Evolutionary conservation across 2,113 vertebrate genomes (phyloP), one percentile per base, ranked within the genome.

Genomic region (Micronycteris hirsuta): DNA sequence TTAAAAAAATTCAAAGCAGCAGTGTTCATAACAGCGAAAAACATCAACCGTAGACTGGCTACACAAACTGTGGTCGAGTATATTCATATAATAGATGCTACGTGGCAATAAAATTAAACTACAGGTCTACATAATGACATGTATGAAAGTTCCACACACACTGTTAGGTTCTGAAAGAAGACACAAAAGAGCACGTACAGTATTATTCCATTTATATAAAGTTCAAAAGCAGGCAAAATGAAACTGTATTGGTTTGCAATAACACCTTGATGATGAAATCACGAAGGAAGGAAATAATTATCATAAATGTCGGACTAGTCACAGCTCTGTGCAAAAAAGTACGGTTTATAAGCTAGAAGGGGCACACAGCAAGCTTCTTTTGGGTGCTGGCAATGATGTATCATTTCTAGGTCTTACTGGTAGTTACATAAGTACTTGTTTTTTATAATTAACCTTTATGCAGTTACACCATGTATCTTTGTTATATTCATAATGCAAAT

Each of bases 381-480:
- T 71, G 38, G 65, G 63, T 45, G 38, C 49, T 67, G 38, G 36
- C 33, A 93, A 52, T 24, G 20, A 81, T 41, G 38, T 14, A 90
- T 24, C 22, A 58, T 67, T 91, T 93, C 67, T 92, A 83, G 56
- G 68, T 89, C 74, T 89, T 63, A 84, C 0, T 20, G 4, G 20
- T 74, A 45, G 74, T 82, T 91, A 90, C 31, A 80, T 3, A 93
- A n/a, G 38, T 91, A 81, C 61, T 70, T 47, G 74, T 45, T 58
- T 96, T 89, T 56, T 26, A 41, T 33, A 88, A 88, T 67, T 78
- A 89, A 86, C 58, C 38, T 68, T 93, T 92, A 80, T n/a, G 84
- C 0, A 73, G 17, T 74, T 74, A 91, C 47, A 28, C 33, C 88
- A 7, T 92, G 5, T 63, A 58, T 80, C 80, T 92, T 90, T 88